Evolutionary conservation across 2,888 invertebrate species (phyloP).

Genomic region (Agrotis ipsilon): DNA sequence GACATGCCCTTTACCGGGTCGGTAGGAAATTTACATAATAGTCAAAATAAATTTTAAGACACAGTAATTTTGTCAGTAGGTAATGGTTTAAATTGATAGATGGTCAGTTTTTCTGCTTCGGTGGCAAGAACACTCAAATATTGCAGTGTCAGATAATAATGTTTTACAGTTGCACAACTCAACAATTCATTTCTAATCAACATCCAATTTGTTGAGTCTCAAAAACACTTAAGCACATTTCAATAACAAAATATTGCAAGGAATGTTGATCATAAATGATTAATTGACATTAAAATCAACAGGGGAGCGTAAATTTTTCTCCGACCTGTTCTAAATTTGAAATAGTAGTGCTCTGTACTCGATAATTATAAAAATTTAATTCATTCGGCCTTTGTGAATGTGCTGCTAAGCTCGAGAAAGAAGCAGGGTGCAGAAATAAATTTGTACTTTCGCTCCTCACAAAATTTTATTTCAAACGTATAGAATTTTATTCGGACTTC

Average conservation of each 20-base stretch:
- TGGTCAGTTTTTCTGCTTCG: constrained; percentile 15
- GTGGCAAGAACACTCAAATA: constrained; percentile 13
- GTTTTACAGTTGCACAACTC: constrained; percentile 18
- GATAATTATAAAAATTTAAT: constrained; percentile 39
- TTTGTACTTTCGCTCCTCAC: constrained; percentile 73
- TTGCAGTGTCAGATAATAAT: constrained; percentile 7
- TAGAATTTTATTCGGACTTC: constrained; percentile 79
- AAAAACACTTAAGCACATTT: constrained; percentile 27
- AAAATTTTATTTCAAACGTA: constrained; percentile 55
- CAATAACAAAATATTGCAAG: constrained; percentile 27
- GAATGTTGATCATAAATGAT: constrained; percentile 63
- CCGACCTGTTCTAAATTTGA: neutral
- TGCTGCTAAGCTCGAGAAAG: constrained; percentile 67
- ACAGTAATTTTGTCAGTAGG: constrained; percentile 29
- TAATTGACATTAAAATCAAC: constrained; percentile 46
- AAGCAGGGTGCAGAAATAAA: constrained; percentile 64
- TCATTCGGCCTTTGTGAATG: constrained; percentile 58
- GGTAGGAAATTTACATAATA: constrained; percentile 48
- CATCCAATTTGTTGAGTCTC: constrained; percentile 33
- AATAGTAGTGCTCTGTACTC: constrained; percentile 20
- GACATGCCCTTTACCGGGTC: constrained; percentile 58
- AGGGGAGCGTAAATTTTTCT: constrained; percentile 6
- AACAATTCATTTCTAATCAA: constrained; percentile 57
- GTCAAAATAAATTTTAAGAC: constrained; percentile 32
- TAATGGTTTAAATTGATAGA: constrained; percentile 1